Conservation (phyloP, 2,797 vertebrate species). For the Petrocephalus schoutedeni region DNA sequence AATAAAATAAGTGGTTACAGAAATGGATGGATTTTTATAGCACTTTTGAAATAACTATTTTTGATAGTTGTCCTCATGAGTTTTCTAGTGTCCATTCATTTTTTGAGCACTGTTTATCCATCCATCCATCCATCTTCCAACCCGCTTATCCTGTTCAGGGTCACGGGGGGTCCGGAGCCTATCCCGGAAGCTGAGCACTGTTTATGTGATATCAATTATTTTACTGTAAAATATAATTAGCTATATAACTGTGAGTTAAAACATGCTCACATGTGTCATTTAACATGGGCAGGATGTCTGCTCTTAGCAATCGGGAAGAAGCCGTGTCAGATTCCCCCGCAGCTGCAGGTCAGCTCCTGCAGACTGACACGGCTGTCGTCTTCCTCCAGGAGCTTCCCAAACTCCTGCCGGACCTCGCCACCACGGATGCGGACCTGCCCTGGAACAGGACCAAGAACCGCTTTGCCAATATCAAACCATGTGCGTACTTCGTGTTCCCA, state of each 20-base stretch:
- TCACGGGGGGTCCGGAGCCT: too few species aligned
- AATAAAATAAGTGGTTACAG: too few species aligned
- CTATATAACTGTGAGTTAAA: neutral
- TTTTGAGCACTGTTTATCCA: neutral
- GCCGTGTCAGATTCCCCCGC: neutral
- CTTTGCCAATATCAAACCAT: slow-evolving; percentile 75
- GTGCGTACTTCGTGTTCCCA: slow-evolving; percentile 55
- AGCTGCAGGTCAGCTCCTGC: neutral
- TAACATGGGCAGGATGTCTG: neutral
- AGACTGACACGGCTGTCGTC: neutral
- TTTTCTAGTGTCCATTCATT: neutral
- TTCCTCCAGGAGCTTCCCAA: slow-evolving; percentile 17
- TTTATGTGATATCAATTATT: neutral
- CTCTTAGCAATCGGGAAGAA: neutral
- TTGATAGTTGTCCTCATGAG: neutral
- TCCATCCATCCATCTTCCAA: too few species aligned
- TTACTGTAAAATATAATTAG: neutral
- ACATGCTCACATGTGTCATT: neutral
- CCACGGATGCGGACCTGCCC: slow-evolving; percentile 60
- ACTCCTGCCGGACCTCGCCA: neutral
- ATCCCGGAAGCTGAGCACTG: too few species aligned
- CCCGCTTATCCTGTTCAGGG: too few species aligned
- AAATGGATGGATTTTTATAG: neutral
- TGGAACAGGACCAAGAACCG: slow-evolving; percentile 78
- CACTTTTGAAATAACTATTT: neutral